These are phyloP conservation scores for Branchinecta lynchi DNA, from an alignment of 1,140 invertebrate species.

Conservation along the genomic window DNA sequence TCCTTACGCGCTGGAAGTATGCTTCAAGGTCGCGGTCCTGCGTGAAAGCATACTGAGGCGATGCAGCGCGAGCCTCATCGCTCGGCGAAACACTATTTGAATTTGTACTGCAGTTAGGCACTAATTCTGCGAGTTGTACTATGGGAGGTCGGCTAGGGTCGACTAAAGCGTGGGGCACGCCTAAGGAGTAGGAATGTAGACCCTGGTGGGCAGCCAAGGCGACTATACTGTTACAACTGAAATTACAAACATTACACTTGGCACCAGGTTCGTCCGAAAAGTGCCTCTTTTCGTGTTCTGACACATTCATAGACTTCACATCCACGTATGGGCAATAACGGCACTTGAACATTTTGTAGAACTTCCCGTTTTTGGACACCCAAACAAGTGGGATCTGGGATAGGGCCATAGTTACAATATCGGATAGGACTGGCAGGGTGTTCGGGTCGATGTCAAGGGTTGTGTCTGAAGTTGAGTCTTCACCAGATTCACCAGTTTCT, in stretches of 20 bases:
- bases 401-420: conserved; percentile 31
- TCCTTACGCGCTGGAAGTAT: not conserved
- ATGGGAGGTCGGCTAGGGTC: conserved; percentile 44
- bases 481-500: conserved; percentile 1
- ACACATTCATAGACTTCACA: conserved; percentile 46
- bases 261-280: conserved; percentile 29
- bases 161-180: conserved; percentile 49
- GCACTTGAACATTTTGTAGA: conserved; percentile 71
- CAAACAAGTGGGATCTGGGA: conserved; percentile 48
- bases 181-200: conserved; percentile 52
- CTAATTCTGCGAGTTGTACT: conserved; percentile 46
- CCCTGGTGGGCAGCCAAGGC: conserved; percentile 59
- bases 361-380: conserved; percentile 49
- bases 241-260: conserved; percentile 61
- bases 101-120: not conserved
- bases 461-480: conserved; percentile 3
- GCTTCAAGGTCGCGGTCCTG: not conserved
- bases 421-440: conserved; percentile 25
- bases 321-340: conserved; percentile 68
- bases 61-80: not conserved
- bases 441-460: conserved; percentile 17
- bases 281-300: conserved; percentile 75
- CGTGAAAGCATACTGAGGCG: not conserved
- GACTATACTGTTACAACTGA: conserved; percentile 54
- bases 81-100: not conserved